Percentiles rank a stretch among this genome's conserved stretches.
Conservation (phyloP, 30 jellyfish, hydroid and myxozoan genomes). For the Hydra vulgaris region DNA sequence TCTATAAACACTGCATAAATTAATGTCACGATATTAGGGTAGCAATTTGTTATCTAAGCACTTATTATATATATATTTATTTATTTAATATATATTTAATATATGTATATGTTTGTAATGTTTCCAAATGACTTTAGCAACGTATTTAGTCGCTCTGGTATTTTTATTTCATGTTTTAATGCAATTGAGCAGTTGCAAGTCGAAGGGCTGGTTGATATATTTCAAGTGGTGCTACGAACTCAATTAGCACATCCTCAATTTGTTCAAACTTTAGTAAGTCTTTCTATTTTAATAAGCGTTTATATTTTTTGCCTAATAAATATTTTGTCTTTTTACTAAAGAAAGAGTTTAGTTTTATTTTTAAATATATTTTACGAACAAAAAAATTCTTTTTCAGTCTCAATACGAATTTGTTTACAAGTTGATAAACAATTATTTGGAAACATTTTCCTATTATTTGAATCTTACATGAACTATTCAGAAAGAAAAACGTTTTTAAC, state of each 20-base stretch:
- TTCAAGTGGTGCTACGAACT: slow-evolving; percentile 61
- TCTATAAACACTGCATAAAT: too few species aligned
- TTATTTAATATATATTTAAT: too few species aligned
- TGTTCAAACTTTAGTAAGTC: slow-evolving; percentile 47
- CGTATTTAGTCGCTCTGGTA: slow-evolving; percentile 69
- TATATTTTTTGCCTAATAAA: not conserved
- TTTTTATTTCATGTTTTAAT: slow-evolving; percentile 46
- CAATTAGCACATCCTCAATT: slow-evolving; percentile 37
- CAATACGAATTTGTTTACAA: slow-evolving; percentile 48
- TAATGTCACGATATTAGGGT: too few species aligned
- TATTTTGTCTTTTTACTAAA: not conserved
- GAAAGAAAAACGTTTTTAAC: too few species aligned
- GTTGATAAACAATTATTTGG: slow-evolving; percentile 31
- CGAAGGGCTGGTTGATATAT: slow-evolving; percentile 51
- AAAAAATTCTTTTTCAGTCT: slow-evolving; percentile 7
- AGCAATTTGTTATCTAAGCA: too few species aligned
- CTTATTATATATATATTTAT: too few species aligned
- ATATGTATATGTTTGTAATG: too few species aligned
- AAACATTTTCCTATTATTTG: slow-evolving; percentile 40
- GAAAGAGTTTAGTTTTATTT: too few species aligned
- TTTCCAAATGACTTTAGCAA: too few species aligned
- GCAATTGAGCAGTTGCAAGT: slow-evolving; percentile 44
- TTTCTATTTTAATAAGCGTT: not conserved
- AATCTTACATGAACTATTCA: too few species aligned
- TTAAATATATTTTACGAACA: too few species aligned